Conservation (phyloP, 2,113 vertebrate genomes). For the Himantopus leucocephalus region DNA sequence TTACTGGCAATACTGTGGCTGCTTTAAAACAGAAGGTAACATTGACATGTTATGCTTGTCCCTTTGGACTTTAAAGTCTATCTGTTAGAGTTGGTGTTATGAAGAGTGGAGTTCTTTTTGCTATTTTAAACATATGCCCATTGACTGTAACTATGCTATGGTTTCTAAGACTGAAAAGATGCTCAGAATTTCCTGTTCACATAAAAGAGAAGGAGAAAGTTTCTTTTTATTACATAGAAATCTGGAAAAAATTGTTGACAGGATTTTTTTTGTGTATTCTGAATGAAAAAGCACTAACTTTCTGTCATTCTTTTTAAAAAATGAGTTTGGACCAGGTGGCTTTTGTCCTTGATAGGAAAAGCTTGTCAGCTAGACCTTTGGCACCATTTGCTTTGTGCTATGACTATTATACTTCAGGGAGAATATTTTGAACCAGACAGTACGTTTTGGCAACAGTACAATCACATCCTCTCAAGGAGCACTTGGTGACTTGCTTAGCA, state of each 20-base stretch:
- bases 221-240: neutral
- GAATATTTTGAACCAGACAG: neutral
- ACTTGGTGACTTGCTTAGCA: neutral
- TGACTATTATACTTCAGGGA: neutral
- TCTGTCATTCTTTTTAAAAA: neutral
- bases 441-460: neutral
- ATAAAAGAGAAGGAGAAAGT: neutral
- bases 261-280: neutral
- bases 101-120: neutral
- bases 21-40: neutral
- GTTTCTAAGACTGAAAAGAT: neutral
- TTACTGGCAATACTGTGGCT: neutral
- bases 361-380: neutral
- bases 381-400: neutral
- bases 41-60: neutral
- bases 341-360: neutral
- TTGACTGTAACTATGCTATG: neutral
- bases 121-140: neutral
- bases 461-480: neutral
- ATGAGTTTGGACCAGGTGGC: neutral
- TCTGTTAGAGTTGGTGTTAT: neutral
- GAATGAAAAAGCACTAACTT: neutral
- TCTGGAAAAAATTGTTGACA: neutral
- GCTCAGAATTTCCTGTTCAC: neutral
- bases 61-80: neutral